Base-by-base conservation (phyloP, 2,113 vertebrate genomes). In the Ovis canadensis region DNA sequence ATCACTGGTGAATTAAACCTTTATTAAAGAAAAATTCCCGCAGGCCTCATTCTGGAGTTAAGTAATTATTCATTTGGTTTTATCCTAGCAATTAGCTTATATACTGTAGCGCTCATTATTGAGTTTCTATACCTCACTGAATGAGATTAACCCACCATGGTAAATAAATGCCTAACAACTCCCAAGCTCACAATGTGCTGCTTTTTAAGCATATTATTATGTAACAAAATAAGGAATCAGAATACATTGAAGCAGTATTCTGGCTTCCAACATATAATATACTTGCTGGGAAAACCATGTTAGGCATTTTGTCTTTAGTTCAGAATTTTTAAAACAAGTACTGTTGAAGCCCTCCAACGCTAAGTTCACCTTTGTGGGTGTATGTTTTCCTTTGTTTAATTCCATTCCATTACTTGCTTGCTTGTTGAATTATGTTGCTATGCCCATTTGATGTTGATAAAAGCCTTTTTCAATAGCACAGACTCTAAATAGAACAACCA, bases 1-100 rank as follows among this genome's bases (percentile, higher is more conserved):
- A 99, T 99, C 99, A 99, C 98, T 99, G 99, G 99, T 99, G 99
- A 99, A 99, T 99, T 99, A 99, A 99, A 99, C 99, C 99, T 99
- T 99, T 99, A 99, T 99, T 99, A 99, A 99, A 99, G 99, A 99
- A 99, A 99, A 99, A 99, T 98, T 99, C 99, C 99, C 99, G 64
- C 98, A 98, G 99, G 99, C 98, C 99, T 99, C 99, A 99, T 99
- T 99, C 98, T 99, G 98, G 98, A 99, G 98, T 99, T 99, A 99
- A 99, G 99, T 99, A 99, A 99, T 99, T 99, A 99, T 99, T 99
- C 99, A 99, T 99, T 99, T 99, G 98, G 99, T 98, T 99, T 99
- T 99, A 99, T 99, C 99, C 99, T 98, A 98, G 99, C 99, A 99
- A 99, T 99, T 99, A 99, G 98, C 98, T 99, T 99, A 98, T 99